Evolutionary conservation across 2,113 vertebrate genomes (phyloP).

Genomic region (Spilogale gracilis): DNA sequence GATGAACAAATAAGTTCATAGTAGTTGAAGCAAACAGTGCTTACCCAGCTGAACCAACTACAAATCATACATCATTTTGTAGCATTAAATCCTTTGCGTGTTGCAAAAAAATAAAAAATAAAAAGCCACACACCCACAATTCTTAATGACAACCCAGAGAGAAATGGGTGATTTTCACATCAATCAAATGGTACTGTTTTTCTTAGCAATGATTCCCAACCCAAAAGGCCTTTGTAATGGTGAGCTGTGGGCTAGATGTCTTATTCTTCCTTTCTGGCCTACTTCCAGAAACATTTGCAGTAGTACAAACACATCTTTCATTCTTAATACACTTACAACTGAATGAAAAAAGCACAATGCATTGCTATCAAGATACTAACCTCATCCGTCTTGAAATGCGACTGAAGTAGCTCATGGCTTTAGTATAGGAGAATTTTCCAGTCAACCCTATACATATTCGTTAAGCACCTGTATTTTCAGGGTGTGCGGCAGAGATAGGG

Average conservation of each 20-base stretch:
- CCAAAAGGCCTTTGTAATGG: neutral
- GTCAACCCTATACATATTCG: neutral
- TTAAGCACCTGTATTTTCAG: neutral
- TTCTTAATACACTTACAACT: slow-evolving; percentile 18
- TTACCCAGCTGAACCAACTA: slow-evolving; percentile 41
- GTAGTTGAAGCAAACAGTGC: neutral
- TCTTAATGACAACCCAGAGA: slow-evolving; percentile 58
- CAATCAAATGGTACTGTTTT: slow-evolving; percentile 14
- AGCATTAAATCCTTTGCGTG: slow-evolving; percentile 41
- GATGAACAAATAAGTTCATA: slow-evolving; percentile 65
- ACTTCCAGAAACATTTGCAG: slow-evolving; percentile 46
- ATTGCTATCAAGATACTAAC: neutral
- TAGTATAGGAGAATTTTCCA: neutral
- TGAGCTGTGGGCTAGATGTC: neutral
- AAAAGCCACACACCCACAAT: slow-evolving; percentile 39
- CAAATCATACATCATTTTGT: slow-evolving; percentile 52
- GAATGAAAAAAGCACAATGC: neutral
- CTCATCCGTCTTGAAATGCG: neutral
- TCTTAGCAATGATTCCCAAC: slow-evolving; percentile 26
- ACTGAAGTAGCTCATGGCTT: neutral
- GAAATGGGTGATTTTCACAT: neutral
- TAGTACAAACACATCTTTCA: slow-evolving; percentile 60
- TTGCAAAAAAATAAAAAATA: slow-evolving; percentile 45
- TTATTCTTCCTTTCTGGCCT: slow-evolving; percentile 39
- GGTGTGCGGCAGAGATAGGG: neutral